Conservation (phyloP, 2,113 vertebrate genomes). For the Blennius ocellaris region DNA sequence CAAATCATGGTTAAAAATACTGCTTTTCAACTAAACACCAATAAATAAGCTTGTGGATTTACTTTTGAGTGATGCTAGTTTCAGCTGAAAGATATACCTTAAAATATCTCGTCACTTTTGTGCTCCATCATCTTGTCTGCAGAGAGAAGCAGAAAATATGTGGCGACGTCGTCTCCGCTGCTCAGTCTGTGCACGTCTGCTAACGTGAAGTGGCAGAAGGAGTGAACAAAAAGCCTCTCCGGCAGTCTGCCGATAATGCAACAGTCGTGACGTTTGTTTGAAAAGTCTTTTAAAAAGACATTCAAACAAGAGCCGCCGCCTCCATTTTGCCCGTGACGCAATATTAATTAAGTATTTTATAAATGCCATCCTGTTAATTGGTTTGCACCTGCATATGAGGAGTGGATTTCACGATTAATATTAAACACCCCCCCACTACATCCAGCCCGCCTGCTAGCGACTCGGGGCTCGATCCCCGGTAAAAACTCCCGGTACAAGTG, state of each 20-base stretch:
- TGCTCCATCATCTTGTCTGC: background rate
- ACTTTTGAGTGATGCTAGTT: too few species aligned
- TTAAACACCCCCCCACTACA: constrained; percentile 67
- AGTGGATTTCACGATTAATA: constrained; percentile 89
- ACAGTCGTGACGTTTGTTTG: constrained; percentile 73
- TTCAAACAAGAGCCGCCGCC: constrained; percentile 91
- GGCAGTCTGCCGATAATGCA: constrained; percentile 40
- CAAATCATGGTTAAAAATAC: too few species aligned
- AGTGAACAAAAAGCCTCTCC: background rate
- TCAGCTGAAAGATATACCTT: background rate
- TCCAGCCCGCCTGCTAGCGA: too few species aligned
- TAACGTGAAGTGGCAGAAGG: constrained; percentile 37
- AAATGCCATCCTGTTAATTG: constrained; percentile 99
- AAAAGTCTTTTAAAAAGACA: constrained; percentile 88
- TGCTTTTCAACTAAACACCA: too few species aligned
- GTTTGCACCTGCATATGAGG: constrained; percentile 95
- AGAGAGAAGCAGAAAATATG: constrained; percentile 10
- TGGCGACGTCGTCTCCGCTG: constrained; percentile 19
- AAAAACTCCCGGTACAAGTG: constrained; percentile 92
- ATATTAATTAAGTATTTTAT: constrained; percentile 97
- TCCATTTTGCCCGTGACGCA: constrained; percentile 90
- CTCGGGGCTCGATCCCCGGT: constrained; percentile 85
- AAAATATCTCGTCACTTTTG: too few species aligned
- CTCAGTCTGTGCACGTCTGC: constrained; percentile 7
- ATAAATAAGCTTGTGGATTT: too few species aligned